Evolutionary conservation across 2,888 invertebrate genomes (phyloP).

Genomic region (Platypus cylindrus): DNA sequence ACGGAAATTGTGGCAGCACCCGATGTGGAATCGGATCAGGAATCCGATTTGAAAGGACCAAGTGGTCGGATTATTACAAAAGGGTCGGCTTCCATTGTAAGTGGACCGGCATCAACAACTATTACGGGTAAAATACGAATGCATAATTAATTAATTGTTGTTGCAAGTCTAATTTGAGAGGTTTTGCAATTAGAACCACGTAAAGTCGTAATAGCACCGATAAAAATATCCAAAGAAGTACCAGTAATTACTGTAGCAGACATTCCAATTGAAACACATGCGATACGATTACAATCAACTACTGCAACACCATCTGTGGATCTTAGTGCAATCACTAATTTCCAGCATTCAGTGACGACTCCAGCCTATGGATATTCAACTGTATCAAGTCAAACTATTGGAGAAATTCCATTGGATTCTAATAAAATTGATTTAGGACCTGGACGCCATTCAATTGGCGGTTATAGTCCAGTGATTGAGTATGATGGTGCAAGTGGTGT

Average conservation of each 20-base stretch:
- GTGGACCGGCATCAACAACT: constrained; percentile 31
- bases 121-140: constrained; percentile 23
- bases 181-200: too few species aligned
- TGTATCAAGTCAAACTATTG: too few species aligned
- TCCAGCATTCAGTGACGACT: too few species aligned
- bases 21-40: constrained; percentile 21
- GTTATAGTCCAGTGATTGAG: constrained; percentile 10
- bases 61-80: constrained; percentile 29
- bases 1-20: constrained; percentile 22
- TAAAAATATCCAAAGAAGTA: constrained; percentile 5
- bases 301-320: constrained; percentile 5
- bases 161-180: too few species aligned
- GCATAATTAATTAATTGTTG: constrained; percentile 1
- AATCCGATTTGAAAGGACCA: constrained; percentile 27
- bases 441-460: too few species aligned
- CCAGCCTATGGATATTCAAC: too few species aligned
- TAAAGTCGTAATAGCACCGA: constrained; percentile 10
- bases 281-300: constrained; percentile 1
- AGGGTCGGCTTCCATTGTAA: constrained; percentile 27
- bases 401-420: too few species aligned
- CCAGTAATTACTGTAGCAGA: constrained; percentile 3
- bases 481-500: constrained; percentile 12
- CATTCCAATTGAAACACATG: constrained; percentile 2
- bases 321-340: too few species aligned
- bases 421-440: constrained; percentile 10